A percentile compares a stretch with the other conserved stretches of the same genome.
These are phyloP conservation scores for Cataglyphis cursor DNA, from an alignment of 2,888 invertebrate species.

Conservation along the genomic window DNA sequence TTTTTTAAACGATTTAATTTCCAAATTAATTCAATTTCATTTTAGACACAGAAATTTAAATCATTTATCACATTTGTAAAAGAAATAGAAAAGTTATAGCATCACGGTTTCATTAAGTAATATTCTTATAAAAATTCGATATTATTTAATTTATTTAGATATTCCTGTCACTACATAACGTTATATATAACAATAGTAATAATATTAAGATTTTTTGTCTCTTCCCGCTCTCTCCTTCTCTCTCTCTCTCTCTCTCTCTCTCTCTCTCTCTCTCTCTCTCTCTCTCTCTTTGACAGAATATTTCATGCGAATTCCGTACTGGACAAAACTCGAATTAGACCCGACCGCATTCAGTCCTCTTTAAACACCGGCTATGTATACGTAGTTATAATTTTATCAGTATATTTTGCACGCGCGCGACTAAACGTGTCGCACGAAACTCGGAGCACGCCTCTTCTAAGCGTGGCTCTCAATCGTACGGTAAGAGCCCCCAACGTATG, in stretches of 20 bases:
- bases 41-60: not conserved
- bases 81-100: not conserved
- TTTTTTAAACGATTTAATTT: not conserved
- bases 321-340: constrained; percentile 22
- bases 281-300: not conserved
- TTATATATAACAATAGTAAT: not conserved
- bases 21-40: not conserved
- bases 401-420: constrained; percentile 36
- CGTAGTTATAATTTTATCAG: constrained; percentile 34
- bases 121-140: not conserved
- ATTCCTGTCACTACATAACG: not conserved
- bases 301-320: not conserved
- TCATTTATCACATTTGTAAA: not conserved
- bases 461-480: constrained; percentile 35
- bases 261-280: too few species aligned
- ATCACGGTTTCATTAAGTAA: not conserved
- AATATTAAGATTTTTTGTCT: not conserved
- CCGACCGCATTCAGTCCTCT: not conserved
- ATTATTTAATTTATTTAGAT: not conserved
- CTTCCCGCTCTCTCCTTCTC: not conserved
- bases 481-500: constrained; percentile 42
- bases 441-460: constrained; percentile 15
- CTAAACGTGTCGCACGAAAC: constrained; percentile 44
- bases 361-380: constrained; percentile 1
- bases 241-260: not conserved